Conservation (phyloP, 2,888 invertebrate genomes). For the Seladonia tumulorum region DNA sequence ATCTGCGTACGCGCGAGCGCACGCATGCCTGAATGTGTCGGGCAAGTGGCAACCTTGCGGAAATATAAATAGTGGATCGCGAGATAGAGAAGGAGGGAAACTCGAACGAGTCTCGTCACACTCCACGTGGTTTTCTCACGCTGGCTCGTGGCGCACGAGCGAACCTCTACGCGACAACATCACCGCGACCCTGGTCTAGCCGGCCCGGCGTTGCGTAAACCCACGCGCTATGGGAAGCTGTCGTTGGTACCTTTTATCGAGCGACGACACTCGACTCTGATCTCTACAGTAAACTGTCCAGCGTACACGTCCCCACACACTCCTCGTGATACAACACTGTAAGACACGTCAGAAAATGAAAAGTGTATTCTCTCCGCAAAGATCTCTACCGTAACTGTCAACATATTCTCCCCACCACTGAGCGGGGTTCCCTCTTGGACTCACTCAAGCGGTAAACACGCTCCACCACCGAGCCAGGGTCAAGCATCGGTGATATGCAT, state of each 20-base stretch:
- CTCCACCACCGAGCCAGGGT: no score
- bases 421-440: no score
- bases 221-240: not conserved
- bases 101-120: slow-evolving; percentile 58
- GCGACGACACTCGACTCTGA: not conserved
- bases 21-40: slow-evolving; percentile 43
- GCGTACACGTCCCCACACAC: no score
- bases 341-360: no score
- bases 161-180: slow-evolving; percentile 36
- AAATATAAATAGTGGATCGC: slow-evolving; percentile 60
- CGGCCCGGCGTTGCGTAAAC: slow-evolving; percentile 52
- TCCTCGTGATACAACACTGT: no score
- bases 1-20: slow-evolving; percentile 42
- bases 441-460: no score
- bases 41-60: slow-evolving; percentile 61
- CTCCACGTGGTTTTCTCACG: slow-evolving; percentile 67
- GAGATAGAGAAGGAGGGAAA: slow-evolving; percentile 46
- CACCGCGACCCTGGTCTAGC: slow-evolving; percentile 39
- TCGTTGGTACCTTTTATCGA: not conserved
- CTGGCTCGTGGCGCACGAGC: slow-evolving; percentile 28
- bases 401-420: no score
- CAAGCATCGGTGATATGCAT: no score
- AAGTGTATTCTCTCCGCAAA: no score
- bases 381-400: no score
- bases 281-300: not conserved